Evolutionary conservation across 2,113 vertebrate genomes (phyloP).

Genomic region (Thinocorus orbignyianus): DNA sequence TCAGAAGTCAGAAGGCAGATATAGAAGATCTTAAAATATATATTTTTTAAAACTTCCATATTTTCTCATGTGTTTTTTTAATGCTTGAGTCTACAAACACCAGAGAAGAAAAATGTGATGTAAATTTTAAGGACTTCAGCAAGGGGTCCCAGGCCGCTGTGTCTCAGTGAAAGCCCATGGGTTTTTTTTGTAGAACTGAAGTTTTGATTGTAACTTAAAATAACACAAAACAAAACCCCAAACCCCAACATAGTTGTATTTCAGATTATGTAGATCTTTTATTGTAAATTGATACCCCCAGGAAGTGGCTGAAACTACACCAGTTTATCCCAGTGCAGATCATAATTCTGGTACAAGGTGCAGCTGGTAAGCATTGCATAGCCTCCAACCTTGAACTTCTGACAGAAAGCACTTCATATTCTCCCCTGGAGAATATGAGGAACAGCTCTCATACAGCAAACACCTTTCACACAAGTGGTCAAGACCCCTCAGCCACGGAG

Average conservation of each 20-base stretch:
- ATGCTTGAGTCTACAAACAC: neutral
- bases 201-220: neutral
- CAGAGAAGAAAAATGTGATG: neutral
- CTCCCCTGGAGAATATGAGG: neutral
- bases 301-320: neutral
- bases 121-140: neutral
- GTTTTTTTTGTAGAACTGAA: neutral
- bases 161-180: neutral
- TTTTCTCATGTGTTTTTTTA: neutral
- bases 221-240: accelerated
- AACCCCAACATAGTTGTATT: neutral
- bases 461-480: neutral
- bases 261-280: neutral
- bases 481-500: neutral
- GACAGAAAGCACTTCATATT: neutral
- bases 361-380: neutral
- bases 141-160: neutral
- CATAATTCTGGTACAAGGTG: accelerated
- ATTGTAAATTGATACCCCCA: neutral
- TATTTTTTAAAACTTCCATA: neutral
- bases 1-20: constrained; percentile 7
- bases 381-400: neutral
- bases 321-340: neutral
- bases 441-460: neutral
- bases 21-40: neutral